Base-by-base conservation (phyloP, 2,797 vertebrate species). In the Arnoldichthys spilopterus region DNA sequence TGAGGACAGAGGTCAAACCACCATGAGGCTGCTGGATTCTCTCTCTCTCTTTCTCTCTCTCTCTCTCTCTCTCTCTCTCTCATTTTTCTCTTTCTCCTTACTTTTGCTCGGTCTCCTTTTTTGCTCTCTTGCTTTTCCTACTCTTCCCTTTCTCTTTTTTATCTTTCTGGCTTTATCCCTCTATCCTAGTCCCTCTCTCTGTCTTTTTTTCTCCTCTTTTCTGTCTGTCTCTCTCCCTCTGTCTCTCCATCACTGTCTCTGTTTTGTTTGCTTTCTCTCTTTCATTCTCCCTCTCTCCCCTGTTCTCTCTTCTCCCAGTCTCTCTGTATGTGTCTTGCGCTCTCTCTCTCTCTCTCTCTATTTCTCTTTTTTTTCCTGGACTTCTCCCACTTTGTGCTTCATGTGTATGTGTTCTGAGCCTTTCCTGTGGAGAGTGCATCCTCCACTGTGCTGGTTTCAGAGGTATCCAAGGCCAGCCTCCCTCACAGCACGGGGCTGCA, bases 1-100 rank as follows among this genome's bases (percentile, higher is more conserved):
- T 13, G 58, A 72, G 64, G 64, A 45, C 69, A 69, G 80, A 85
- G 86, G 79, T 83, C 58, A 77, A 67, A 51, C 71, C 74, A 79
- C 67, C 51, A 61, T 30, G n/a, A 30, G 63, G 66, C 79, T 74
- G 54, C 71, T 73, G 34, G 8, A 9, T n/a, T 64, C 62, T 12
- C 34, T 40, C 13, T 4, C 6, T 13, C 13, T 9, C 12, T 4
- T 4, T 15, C 20, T n/a, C 63, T 37, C 4, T 2, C 20, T 43
- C 8, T 9, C 34, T 66, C n/a, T 43, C 22, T 45, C 40, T 15
- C 12, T 15, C 37, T 45, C 73, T 45, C 20, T 37, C 24, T n/a
- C 20, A 15, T 9, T 20, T 24, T 61, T 59, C 20, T 58, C 16
- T 43, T 6, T 30, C 9, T 30, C 72, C 30, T 20, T 63, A 45